Base-by-base conservation (phyloP, 2,113 vertebrate genomes). In the Seriola aureovittata region DNA sequence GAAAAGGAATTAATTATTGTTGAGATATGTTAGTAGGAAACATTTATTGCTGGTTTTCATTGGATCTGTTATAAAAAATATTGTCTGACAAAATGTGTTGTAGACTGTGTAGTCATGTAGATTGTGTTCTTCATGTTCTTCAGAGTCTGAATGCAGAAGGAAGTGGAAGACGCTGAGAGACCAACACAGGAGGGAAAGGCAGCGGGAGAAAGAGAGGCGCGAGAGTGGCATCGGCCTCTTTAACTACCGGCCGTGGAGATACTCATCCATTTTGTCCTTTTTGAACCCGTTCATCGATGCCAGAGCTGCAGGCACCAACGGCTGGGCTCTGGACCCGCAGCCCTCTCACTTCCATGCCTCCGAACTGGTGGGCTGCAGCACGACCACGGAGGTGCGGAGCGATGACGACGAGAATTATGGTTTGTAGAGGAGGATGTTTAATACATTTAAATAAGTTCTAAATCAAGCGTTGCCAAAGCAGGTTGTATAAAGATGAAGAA, bases 91-190 rank as follows among this genome's bases (percentile, higher is more conserved):
- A 36, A 36, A 36, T 36, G 0, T 36, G 6, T 6, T 36, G 34
- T 5, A 5, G 34, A 36, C 4, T 36, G 4, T 36, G 34, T 36
- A 36, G 34, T 36, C 34, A 70, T 1, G 66, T 32, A 13, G 4
- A 17, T 55, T 42, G 29, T 40, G 13, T 36, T 23, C 13, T 50
- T 17, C 16, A 4, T 50, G 17, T 52, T 34, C 65, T 0, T 25
- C 7, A 90, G 88, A 90, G 66, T 65, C 63, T 0, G 89, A 90
- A 6, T 88, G 89, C 84, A 40, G 84, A 0, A 76, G 83, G 86
- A 88, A 90, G 84, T 85, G 85, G 84, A 88, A 90, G 77, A 90
- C 84, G 0, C 70, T 90, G 36, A 52, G 88, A 38, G 88, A 90
- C 73, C 88, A 90, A 0, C 88, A 90, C 69, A 44, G 88, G 3